A percentile compares a stretch with the other conserved stretches of the same genome.
phyloP scores from a whole-genome alignment of 2,888 invertebrate genomes.

The Camponotus fellah region DNA sequence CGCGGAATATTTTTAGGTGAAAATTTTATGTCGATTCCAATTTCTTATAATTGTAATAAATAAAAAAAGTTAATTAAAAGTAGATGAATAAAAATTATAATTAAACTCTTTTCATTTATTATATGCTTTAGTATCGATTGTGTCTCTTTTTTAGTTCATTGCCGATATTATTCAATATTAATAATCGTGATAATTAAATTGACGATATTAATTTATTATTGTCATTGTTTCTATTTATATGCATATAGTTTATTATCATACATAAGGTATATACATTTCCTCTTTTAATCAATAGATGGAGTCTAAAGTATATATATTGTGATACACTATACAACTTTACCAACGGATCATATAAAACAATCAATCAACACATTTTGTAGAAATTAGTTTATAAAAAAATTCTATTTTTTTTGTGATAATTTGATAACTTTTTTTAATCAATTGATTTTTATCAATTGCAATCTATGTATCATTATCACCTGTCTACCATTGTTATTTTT shows the following conservation, averaged over 20 bases:
- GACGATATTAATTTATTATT: conserved; percentile 12
- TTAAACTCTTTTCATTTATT: background rate
- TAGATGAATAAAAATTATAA: background rate
- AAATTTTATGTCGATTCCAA: background rate
- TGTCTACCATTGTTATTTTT: background rate
- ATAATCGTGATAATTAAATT: background rate
- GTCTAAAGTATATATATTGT: background rate
- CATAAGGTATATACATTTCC: background rate
- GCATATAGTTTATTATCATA: background rate
- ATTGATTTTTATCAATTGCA: background rate
- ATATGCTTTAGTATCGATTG: background rate
- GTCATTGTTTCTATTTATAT: background rate
- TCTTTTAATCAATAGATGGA: conserved; percentile 24
- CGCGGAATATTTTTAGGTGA: background rate
- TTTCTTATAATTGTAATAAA: background rate
- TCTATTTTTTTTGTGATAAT: background rate
- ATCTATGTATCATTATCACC: background rate
- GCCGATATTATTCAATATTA: background rate
- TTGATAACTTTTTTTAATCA: background rate
- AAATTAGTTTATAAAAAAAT: background rate
- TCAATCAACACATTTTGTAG: background rate
- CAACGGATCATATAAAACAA: conserved; percentile 13
- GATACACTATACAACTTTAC: background rate
- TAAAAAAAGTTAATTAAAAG: background rate
- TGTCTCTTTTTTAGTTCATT: background rate